Evolutionary conservation across 2,113 vertebrate species (phyloP), one percentile per base, ranked within the genome.

Genomic region (Hoplias malabaricus): DNA sequence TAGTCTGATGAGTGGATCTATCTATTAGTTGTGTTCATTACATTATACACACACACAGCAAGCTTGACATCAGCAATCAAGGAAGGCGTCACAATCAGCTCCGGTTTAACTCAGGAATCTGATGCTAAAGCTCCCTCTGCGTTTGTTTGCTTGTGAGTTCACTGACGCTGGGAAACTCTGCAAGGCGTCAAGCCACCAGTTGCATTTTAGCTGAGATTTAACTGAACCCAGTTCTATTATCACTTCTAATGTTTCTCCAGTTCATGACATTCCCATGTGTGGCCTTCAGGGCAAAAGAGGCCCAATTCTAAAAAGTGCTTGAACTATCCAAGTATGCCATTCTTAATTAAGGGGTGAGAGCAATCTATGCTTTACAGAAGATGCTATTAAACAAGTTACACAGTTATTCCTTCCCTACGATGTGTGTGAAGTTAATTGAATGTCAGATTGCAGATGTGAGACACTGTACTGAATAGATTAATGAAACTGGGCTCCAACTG

Each of bases 1-100:
- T 84, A 80, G 82, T 75, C 62, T 82, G 61, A 79, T 84, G 82
- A 83, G 61, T 77, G 66, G 73, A 81, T 84, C 75, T 74, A 74
- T 77, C 73, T 79, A 81, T 78, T 76, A 75, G 68, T n/a, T 65
- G 69, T 73, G 63, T 83, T 87, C 81, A 81, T 85, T 83, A 82
- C 36, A 66, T 79, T 63, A 54, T 53, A 50, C 46, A 50, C 46
- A 48, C 59, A 68, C 38, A 68, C 36, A 36, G 40, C 71, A 34
- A 77, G 69, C 76, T 75, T 50, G 36, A 59, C 27, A 33, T 21
- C 59, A 72, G 69, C 62, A 77, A 85, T 83, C 65, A 79, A 48
- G 53, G 40, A 77, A 65, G 25, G 40, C 25, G 56, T 78, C 27
- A 73, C 57, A 69, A 63, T 80, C 65, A 14, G 40, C 29, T 42